phyloP scores from a whole-genome alignment of 2,797 vertebrate species.

The Stomatorhinus walkeri region DNA sequence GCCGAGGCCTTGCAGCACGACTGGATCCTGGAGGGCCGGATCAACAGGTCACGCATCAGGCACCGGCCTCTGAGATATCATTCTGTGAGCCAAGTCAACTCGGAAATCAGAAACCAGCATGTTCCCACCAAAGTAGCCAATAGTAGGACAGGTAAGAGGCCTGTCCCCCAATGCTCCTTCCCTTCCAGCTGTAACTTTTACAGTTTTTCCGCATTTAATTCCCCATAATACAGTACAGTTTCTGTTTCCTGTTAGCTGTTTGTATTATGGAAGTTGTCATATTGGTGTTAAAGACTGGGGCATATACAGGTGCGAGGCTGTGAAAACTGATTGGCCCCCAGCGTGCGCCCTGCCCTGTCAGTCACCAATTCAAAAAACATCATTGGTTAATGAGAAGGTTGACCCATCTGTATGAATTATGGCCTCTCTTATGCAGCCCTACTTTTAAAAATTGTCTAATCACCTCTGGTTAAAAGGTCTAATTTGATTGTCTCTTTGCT shows the following conservation, averaged over 20 bases:
- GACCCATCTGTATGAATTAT: not conserved
- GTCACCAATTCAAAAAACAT: not conserved
- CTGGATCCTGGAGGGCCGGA: slow-evolving; percentile 79
- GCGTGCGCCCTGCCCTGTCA: not conserved
- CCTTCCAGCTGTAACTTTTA: not conserved
- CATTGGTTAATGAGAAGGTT: not conserved
- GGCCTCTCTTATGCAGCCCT: not conserved
- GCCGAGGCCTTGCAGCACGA: slow-evolving; percentile 79
- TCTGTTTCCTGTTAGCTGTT: not conserved
- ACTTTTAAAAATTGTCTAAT: not conserved
- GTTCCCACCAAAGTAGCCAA: slow-evolving; percentile 36
- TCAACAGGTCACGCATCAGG: slow-evolving; percentile 58
- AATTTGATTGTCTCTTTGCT: not conserved
- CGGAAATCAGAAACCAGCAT: slow-evolving; percentile 43
- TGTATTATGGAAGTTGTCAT: not conserved
- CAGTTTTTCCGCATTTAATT: not conserved
- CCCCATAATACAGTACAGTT: not conserved
- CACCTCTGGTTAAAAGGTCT: not conserved
- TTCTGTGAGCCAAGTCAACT: slow-evolving; percentile 44
- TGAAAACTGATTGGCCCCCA: not conserved
- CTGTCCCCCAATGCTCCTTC: not conserved
- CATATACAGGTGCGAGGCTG: not conserved
- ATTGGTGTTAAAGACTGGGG: not conserved
- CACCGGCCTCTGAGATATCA: slow-evolving; percentile 54
- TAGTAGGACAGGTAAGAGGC: slow-evolving; percentile 45